These are phyloP conservation scores for Falco biarmicus DNA, from an alignment of 2,797 vertebrate species.

Conservation along the genomic window DNA sequence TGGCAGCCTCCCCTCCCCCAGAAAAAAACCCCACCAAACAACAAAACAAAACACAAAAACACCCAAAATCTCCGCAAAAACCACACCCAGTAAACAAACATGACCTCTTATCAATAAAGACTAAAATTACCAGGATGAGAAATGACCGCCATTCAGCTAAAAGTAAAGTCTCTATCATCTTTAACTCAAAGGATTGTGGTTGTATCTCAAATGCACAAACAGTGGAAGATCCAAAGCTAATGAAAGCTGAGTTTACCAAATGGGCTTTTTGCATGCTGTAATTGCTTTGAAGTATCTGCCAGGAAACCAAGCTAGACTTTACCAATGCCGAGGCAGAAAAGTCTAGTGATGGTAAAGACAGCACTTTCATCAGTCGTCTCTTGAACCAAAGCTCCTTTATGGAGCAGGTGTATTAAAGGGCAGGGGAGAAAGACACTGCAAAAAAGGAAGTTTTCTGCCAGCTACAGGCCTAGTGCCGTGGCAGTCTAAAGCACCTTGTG, in stretches of 20 bases:
- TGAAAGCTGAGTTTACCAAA: background rate
- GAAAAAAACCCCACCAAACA: background rate
- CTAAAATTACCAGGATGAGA: background rate
- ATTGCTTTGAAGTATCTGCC: background rate
- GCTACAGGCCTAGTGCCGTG: rapidly evolving
- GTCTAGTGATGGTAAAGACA: background rate
- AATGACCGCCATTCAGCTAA: background rate
- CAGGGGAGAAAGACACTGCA: background rate
- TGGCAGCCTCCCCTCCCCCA: background rate
- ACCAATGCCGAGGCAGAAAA: background rate
- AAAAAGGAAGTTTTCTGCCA: background rate
- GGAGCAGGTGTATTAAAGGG: background rate
- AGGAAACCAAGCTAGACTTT: background rate
- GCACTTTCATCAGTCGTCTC: background rate
- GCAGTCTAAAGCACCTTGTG: background rate
- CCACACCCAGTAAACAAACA: background rate
- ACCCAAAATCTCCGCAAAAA: background rate
- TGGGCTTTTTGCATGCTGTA: background rate
- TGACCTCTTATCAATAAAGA: background rate
- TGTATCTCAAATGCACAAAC: background rate
- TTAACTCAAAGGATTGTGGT: background rate
- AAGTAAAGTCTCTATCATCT: background rate
- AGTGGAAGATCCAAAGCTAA: background rate
- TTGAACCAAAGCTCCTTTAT: background rate
- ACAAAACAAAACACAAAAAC: background rate